A percentile compares a stretch with the other conserved stretches of the same genome.
Conservation (phyloP, 2,888 invertebrate species). For the Drosophila macrothrix region DNA sequence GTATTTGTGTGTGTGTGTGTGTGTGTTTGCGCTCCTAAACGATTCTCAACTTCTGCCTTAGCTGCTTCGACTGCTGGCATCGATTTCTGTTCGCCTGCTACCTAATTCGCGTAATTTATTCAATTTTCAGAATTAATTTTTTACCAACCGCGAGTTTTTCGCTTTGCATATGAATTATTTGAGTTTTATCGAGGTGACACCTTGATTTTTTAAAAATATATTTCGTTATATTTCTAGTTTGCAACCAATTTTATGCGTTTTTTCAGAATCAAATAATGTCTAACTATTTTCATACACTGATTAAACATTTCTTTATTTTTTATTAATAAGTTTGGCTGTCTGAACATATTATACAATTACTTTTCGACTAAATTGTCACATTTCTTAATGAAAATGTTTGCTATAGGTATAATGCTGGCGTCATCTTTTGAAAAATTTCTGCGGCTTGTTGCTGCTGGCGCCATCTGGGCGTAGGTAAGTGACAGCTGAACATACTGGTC, state of each 20-base stretch:
- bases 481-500: not conserved
- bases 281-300: not conserved
- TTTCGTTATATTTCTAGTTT: not conserved
- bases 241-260: not conserved
- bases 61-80: conserved; percentile 45
- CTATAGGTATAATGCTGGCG: not conserved
- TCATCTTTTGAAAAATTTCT: not conserved
- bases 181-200: conserved; percentile 31
- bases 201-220: not conserved
- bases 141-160: conserved; percentile 64
- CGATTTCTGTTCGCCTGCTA: conserved; percentile 80
- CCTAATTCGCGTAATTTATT: conserved; percentile 83
- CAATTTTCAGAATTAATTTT: conserved; percentile 82
- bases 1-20: conserved; percentile 21
- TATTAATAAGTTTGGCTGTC: not conserved
- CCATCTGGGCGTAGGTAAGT: not conserved
- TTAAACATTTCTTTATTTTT: not conserved
- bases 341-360: not conserved
- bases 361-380: conserved; percentile 5
- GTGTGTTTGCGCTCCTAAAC: conserved; percentile 65
- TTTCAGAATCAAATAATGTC: not conserved
- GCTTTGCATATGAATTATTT: conserved; percentile 59
- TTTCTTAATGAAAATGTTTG: conserved; percentile 2
- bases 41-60: conserved; percentile 62
- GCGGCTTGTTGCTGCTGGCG: not conserved